phyloP scores from a whole-genome alignment of 1,140 invertebrate genomes.

The Babylonia areolata region DNA sequence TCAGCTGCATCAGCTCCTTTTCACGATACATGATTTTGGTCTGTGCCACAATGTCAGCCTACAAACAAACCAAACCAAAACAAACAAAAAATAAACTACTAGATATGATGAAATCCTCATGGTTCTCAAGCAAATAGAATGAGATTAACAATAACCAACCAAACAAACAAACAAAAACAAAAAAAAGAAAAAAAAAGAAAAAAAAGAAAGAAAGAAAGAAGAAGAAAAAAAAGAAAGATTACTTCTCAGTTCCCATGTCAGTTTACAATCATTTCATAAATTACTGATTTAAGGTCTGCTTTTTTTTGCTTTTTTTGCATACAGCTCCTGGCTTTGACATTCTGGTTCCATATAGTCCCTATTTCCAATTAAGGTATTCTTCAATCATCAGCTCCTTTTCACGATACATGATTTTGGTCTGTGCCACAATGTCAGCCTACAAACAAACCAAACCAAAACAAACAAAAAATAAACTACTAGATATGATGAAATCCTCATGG shows the following conservation, averaged over 20 bases:
- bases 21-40: conserved; percentile 96
- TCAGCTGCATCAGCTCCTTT: conserved; percentile 92
- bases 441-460: background rate
- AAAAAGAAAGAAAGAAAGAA: background rate
- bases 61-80: background rate
- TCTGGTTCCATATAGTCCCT: too few relatives aligned
- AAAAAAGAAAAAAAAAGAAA: background rate
- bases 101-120: background rate
- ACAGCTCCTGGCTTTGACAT: too few relatives aligned
- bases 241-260: too few relatives aligned
- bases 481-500: background rate
- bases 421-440: conserved; percentile 94
- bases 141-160: too few relatives aligned
- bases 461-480: background rate
- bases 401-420: conserved; percentile 95
- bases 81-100: background rate
- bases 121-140: too few relatives aligned
- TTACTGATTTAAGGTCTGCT: too few relatives aligned
- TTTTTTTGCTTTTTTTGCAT: too few relatives aligned
- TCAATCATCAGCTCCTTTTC: conserved; percentile 92
- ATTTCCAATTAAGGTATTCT: too few relatives aligned
- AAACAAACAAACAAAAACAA: background rate
- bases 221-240: too few relatives aligned
- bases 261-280: too few relatives aligned
- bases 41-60: conserved; percentile 96